These are phyloP conservation scores for Brienomyrus brachyistius DNA, from an alignment of 2,113 vertebrate genomes.

Conservation along the genomic window DNA sequence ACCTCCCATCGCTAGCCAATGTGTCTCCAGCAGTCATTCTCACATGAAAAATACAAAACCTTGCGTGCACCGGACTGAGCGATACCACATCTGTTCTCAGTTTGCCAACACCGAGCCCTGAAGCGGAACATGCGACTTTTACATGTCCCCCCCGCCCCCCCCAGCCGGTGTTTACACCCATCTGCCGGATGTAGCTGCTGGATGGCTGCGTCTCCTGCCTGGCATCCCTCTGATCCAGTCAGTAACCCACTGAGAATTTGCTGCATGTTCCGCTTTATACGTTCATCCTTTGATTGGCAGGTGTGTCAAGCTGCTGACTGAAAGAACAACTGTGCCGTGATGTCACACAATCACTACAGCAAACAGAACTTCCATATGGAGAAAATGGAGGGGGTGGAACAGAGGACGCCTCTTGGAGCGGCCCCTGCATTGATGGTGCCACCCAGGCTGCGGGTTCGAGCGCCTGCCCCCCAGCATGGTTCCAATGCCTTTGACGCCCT, in stretches of 20 bases:
- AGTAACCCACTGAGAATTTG: not conserved
- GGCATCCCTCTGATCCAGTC: not conserved
- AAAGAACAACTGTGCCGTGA: not conserved
- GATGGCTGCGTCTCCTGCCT: not conserved
- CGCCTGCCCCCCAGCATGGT: not conserved
- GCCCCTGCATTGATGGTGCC: not conserved
- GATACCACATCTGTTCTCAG: not conserved
- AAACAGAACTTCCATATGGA: not conserved
- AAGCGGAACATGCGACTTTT: not conserved
- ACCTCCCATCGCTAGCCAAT: not conserved
- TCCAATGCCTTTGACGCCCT: not conserved
- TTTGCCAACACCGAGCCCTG: not conserved
- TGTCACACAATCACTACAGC: not conserved
- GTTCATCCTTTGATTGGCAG: not conserved
- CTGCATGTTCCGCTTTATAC: not conserved
- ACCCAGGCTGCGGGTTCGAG: not conserved
- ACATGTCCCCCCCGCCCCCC: not conserved
- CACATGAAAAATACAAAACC: not conserved
- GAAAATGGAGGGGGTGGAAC: not conserved
- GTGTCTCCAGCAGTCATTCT: not conserved
- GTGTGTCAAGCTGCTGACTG: not conserved
- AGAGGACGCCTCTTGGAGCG: not conserved
- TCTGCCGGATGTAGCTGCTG: not conserved
- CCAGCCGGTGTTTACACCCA: not conserved
- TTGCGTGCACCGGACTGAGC: not conserved